These are phyloP conservation scores for Acanthosepion pharaonis DNA, from an alignment of 2,888 invertebrate genomes.

Conservation along the genomic window DNA sequence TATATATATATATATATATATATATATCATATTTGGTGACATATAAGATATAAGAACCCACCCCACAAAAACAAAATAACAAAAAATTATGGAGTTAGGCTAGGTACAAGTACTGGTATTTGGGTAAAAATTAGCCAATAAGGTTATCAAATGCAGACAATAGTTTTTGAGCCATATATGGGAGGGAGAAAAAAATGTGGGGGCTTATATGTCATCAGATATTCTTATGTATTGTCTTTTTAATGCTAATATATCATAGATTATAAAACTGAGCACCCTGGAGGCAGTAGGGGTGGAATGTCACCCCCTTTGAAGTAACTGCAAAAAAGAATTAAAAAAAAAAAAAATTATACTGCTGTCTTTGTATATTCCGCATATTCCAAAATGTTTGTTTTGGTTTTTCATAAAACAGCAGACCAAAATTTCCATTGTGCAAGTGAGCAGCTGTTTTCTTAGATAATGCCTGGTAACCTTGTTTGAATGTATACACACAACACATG, in stretches of 20 bases:
- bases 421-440: background rate
- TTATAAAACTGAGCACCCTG: constrained; percentile 33
- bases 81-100: too few species aligned
- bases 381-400: background rate
- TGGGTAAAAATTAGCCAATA: too few species aligned
- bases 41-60: too few species aligned
- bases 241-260: background rate
- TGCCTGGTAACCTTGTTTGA: background rate
- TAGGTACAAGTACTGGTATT: too few species aligned
- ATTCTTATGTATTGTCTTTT: background rate
- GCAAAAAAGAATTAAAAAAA: background rate
- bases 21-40: too few species aligned
- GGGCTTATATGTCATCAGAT: too few species aligned
- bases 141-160: too few species aligned
- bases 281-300: background rate
- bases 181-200: too few species aligned
- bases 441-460: background rate
- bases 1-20: too few species aligned
- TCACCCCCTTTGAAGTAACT: background rate
- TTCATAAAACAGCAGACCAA: background rate
- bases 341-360: background rate
- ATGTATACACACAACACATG: too few species aligned
- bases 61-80: too few species aligned
- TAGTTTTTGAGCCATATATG: too few species aligned
- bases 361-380: background rate